Percentiles rank a stretch among this genome's conserved stretches.
Conservation (phyloP, 2,113 vertebrate species). For the Platichthys flesus region DNA sequence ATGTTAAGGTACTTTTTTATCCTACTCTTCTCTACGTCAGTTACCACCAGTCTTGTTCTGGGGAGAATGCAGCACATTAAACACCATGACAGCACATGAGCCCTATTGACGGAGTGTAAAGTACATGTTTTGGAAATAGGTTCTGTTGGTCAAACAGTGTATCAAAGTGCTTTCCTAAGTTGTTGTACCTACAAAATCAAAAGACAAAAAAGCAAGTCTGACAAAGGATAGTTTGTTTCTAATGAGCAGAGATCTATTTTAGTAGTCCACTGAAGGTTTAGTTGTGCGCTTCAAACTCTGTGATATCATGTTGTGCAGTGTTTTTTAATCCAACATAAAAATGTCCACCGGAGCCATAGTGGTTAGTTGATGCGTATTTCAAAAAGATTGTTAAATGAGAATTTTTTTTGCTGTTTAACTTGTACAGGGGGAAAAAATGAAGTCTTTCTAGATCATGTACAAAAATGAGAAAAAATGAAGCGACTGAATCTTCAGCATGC, state of each 20-base stretch:
- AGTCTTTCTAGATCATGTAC: slow-evolving; percentile 98
- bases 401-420: slow-evolving; percentile 91
- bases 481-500: slow-evolving; percentile 98
- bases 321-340: slow-evolving; percentile 84
- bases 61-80: slow-evolving; percentile 88
- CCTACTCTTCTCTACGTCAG: background rate
- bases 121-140: slow-evolving; percentile 89
- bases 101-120: slow-evolving; percentile 91
- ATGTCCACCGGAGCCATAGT: slow-evolving; percentile 96
- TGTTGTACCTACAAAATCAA: slow-evolving; percentile 86
- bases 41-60: slow-evolving; percentile 83
- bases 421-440: slow-evolving; percentile 91
- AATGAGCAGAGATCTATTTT: slow-evolving; percentile 99
- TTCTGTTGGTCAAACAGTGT: slow-evolving; percentile 94
- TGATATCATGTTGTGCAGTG: slow-evolving; percentile 98
- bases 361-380: slow-evolving; percentile 96
- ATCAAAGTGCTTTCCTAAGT: slow-evolving; percentile 94
- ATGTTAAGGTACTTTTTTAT: background rate
- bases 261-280: slow-evolving; percentile 98
- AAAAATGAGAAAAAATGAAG: slow-evolving; percentile 87
- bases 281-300: slow-evolving; percentile 98
- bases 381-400: slow-evolving; percentile 96
- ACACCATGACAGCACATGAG: slow-evolving; percentile 81
- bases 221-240: slow-evolving; percentile 92
- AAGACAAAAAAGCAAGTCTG: slow-evolving; percentile 81